Conservation (phyloP, 1,140 invertebrate species). For the Drosophila ercepeae region DNA sequence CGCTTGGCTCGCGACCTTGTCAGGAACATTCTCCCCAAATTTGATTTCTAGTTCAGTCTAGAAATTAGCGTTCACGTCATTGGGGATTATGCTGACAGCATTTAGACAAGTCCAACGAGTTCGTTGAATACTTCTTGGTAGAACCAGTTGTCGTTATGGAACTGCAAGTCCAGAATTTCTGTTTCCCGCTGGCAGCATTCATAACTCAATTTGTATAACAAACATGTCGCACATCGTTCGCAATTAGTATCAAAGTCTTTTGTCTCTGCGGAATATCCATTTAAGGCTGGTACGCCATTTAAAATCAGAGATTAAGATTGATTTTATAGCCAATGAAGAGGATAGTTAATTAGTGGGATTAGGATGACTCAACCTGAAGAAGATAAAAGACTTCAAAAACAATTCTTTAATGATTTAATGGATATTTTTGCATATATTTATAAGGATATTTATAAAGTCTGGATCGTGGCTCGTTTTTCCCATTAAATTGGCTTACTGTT, state of each 20-base stretch:
- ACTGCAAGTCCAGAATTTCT: slow-evolving; percentile 11
- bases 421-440: too few relatives aligned
- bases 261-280: slow-evolving; percentile 19
- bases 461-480: slow-evolving; percentile 6
- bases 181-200: slow-evolving; percentile 17
- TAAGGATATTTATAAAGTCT: too few relatives aligned
- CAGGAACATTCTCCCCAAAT: slow-evolving; percentile 28
- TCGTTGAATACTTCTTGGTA: neutral
- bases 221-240: slow-evolving; percentile 15
- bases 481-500: neutral
- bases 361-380: slow-evolving; percentile 10
- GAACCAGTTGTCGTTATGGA: slow-evolving; percentile 26
- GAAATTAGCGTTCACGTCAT: slow-evolving; percentile 22
- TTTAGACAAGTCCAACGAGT: slow-evolving; percentile 27
- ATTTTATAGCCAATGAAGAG: slow-evolving; percentile 30
- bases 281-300: slow-evolving; percentile 41
- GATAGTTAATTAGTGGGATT: slow-evolving; percentile 25
- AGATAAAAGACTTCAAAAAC: neutral
- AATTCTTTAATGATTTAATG: too few relatives aligned
- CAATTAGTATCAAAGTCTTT: slow-evolving; percentile 28
- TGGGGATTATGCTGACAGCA: slow-evolving; percentile 22
- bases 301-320: slow-evolving; percentile 19
- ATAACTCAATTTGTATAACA: slow-evolving; percentile 34
- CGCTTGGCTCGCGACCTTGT: slow-evolving; percentile 37
- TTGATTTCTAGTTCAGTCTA: slow-evolving; percentile 36